phyloP scores from a whole-genome alignment of 2,797 vertebrate species.

The Bovichtus variegatus region DNA sequence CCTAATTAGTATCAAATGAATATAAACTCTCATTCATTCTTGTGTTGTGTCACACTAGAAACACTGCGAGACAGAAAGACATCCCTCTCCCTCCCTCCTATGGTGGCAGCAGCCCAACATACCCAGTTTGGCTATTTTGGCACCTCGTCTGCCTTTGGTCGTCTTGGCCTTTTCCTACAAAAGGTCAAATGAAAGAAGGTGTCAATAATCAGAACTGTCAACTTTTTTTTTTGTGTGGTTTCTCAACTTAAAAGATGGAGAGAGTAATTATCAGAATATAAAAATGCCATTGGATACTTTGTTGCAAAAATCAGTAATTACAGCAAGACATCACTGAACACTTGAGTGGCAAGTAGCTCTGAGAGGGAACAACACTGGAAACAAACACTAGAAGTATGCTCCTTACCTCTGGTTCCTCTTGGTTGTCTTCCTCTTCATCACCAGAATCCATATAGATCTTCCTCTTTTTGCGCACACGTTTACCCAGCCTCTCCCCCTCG shows the following conservation, averaged over 20 bases:
- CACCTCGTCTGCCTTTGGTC: conserved; percentile 89
- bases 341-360: neutral
- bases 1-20: neutral
- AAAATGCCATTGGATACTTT: neutral
- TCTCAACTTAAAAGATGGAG: neutral
- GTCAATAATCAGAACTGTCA: neutral
- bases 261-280: neutral
- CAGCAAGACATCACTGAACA: neutral
- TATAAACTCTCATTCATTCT: neutral
- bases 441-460: conserved; percentile 93
- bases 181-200: conserved; percentile 46
- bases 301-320: conserved; percentile 2
- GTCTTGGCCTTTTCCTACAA: conserved; percentile 90
- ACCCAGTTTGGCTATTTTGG: conserved; percentile 92
- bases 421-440: conserved; percentile 91
- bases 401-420: conserved; percentile 90
- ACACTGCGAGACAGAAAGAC: neutral
- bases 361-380: neutral
- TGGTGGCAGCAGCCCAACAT: conserved; percentile 43
- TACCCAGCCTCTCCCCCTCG: conserved; percentile 88
- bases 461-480: conserved; percentile 91
- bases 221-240: neutral
- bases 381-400: neutral
- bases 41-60: neutral
- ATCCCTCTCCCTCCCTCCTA: neutral